Base-by-base conservation (phyloP, 2,888 invertebrate species). In the Muscina levida region DNA sequence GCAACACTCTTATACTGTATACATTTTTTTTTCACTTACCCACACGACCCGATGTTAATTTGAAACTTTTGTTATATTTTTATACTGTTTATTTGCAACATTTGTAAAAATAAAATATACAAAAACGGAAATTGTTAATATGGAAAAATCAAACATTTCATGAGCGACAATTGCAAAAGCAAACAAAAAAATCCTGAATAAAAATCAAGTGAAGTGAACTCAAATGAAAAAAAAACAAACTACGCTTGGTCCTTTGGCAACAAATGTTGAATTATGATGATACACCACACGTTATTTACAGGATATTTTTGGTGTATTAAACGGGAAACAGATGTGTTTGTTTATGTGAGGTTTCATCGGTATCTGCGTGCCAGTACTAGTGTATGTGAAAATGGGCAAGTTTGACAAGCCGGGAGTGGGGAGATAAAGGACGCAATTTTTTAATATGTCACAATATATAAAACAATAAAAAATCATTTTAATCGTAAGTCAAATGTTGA, bases 251-350 rank as follows among this genome's bases (percentile, higher is more conserved):
- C 56, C 65, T 65, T 70, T 22, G 48, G 76, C 48, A 76, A 73
- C 84, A 84, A 85, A 84, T 84, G 83, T 72, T 83, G 77, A 84
- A 84, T n/a, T 31, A 85, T 85, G 83, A 85, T 84, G 84, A 85
- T 83, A 84, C 81, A 82, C 82, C 84, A 77, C 83, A 84, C 80
- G 78, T 82, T 82, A 78, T 84, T 83, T 81, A 82, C 82, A 84
- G 83, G 84, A 84, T 83, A 82, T 84, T 83, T 80, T 78, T 76
- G 79, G 78, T 82, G 70, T 80, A 72, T 79, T 77, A 79, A 78
- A 79, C 82, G 81, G 82, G 77, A 83, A 83, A 79, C 83, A 84
- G 83, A 79, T 83, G 84, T 79, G 82, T 79, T 77, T 79, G 59
- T 72, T 74, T 76, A 46, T 57, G 44, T 51, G 57, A 72, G 72